These are phyloP conservation scores for Hyposmocoma kahamanoa DNA, from an alignment of 1,140 invertebrate species.

Conservation along the genomic window DNA sequence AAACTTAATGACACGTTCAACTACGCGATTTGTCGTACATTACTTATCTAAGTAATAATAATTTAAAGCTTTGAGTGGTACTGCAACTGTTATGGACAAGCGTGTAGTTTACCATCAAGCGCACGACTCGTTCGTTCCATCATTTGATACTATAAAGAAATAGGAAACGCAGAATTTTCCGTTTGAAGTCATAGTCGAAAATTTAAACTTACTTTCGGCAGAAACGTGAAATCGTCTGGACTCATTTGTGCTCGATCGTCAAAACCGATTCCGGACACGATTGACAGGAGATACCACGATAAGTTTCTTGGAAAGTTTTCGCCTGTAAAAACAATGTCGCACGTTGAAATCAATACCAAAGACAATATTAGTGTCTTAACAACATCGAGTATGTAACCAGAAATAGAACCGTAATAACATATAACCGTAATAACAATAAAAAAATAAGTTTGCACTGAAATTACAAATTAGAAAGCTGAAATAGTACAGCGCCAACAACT, in stretches of 20 bases:
- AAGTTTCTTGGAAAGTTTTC: slow-evolving; percentile 42
- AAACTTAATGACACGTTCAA: no score
- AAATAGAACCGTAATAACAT: no score
- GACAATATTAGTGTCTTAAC: background rate
- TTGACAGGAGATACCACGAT: slow-evolving; percentile 51
- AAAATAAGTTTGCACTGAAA: no score
- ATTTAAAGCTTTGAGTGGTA: background rate
- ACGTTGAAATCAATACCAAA: background rate
- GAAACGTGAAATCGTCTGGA: slow-evolving; percentile 44
- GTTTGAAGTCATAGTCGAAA: background rate
- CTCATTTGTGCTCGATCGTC: slow-evolving; percentile 37
- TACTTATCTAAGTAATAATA: background rate
- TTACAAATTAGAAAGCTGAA: no score
- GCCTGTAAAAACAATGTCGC: slow-evolving; percentile 21
- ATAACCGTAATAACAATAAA: no score
- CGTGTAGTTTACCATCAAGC: background rate
- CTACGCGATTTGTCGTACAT: no score
- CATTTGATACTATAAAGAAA: background rate
- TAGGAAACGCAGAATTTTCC: background rate
- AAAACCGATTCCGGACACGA: slow-evolving; percentile 42
- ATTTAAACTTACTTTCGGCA: slow-evolving; percentile 37
- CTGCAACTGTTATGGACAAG: background rate
- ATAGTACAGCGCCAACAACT: no score
- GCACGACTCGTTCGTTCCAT: background rate
- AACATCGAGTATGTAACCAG: background rate